Conservation (phyloP, 2,797 vertebrate genomes). For the Sebastes minor region DNA sequence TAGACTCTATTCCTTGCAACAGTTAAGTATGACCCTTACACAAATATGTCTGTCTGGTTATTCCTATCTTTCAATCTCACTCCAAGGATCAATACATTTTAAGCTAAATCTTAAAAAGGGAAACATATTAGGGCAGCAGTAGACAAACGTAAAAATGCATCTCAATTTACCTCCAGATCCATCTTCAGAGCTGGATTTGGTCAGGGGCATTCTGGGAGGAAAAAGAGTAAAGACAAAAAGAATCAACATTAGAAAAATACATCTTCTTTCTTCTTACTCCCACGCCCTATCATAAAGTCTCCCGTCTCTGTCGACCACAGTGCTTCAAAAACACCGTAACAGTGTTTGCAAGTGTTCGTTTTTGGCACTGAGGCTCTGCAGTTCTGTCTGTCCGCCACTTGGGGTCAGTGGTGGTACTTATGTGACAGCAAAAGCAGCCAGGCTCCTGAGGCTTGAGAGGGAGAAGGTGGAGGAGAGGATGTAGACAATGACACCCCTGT, state of each 20-base stretch:
- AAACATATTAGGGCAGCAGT: neutral
- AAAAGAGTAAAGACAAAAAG: constrained; percentile 21
- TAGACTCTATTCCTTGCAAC: neutral
- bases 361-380: neutral
- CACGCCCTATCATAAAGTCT: neutral
- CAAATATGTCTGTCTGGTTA: neutral
- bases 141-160: neutral
- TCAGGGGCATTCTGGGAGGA: constrained; percentile 86
- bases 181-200: constrained; percentile 97
- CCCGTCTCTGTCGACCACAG: neutral
- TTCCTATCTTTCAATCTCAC: neutral
- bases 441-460: constrained; percentile 70
- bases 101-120: neutral
- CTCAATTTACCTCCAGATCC: constrained; percentile 89
- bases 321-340: neutral
- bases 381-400: constrained; percentile 56
- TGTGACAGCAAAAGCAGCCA: constrained; percentile 6
- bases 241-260: neutral
- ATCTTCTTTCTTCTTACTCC: neutral
- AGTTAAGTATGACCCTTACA: neutral
- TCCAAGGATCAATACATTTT: neutral
- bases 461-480: constrained; percentile 25
- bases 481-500: neutral
- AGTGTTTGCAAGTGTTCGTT: neutral
- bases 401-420: constrained; percentile 69